Evolutionary conservation across 2,113 vertebrate species (phyloP).

Genomic region (Perognathus longimembris): DNA sequence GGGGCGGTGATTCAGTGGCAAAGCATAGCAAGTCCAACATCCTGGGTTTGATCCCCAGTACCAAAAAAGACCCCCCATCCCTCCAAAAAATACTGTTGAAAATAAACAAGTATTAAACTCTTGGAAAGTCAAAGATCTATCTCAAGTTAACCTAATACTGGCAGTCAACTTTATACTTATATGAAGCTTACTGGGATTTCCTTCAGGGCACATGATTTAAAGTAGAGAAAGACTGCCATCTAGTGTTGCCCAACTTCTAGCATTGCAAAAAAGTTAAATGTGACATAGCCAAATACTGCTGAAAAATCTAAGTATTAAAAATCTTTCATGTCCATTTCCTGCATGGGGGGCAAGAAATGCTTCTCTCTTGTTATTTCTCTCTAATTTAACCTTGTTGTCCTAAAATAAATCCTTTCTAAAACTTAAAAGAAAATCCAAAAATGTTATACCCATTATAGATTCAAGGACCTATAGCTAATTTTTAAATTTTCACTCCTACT

Average conservation of each 20-base stretch:
- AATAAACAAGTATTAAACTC: background rate
- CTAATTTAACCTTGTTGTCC: too few species aligned
- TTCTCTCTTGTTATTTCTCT: background rate
- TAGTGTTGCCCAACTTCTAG: slow-evolving; percentile 76
- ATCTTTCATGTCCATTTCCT: background rate
- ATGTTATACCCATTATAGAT: background rate
- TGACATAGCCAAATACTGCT: slow-evolving; percentile 9
- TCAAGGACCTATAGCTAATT: slow-evolving; percentile 1
- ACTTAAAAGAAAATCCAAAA: slow-evolving; percentile 16
- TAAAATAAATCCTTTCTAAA: background rate
- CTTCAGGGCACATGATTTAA: background rate
- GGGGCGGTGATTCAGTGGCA: too few species aligned
- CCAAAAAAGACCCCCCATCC: too few species aligned
- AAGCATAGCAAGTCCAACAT: too few species aligned
- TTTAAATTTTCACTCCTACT: slow-evolving; percentile 1
- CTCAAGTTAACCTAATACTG: background rate
- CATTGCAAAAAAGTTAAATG: slow-evolving; percentile 13
- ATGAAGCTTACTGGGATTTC: background rate
- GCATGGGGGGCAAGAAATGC: background rate
- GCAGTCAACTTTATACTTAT: background rate
- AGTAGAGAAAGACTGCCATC: slow-evolving; percentile 85
- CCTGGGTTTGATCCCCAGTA: too few species aligned
- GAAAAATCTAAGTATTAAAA: background rate
- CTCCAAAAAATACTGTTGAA: too few species aligned
- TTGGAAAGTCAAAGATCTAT: background rate